These are phyloP conservation scores for Lanius collurio DNA, from an alignment of 2,113 vertebrate genomes.

Conservation along the genomic window DNA sequence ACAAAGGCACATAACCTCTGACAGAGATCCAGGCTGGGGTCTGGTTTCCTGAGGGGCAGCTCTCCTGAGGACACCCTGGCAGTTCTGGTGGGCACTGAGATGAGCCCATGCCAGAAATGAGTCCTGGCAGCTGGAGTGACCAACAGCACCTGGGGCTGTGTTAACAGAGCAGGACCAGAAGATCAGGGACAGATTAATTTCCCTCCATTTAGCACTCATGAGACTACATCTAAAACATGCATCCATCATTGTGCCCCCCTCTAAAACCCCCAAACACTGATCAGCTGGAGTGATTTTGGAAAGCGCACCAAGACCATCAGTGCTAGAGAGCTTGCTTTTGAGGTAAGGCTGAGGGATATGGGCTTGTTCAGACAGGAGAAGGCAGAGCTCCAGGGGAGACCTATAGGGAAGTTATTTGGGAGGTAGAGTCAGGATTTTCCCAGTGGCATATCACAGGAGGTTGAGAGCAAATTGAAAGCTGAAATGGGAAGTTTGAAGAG, in stretches of 20 bases:
- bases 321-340: background rate
- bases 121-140: background rate
- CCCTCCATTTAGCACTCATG: background rate
- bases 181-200: background rate
- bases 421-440: background rate
- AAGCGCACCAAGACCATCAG: background rate
- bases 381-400: background rate
- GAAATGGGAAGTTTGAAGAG: background rate
- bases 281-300: background rate
- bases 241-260: background rate
- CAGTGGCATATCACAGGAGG: background rate
- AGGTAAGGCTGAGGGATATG: background rate
- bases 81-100: rapidly evolving
- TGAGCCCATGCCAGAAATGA: background rate
- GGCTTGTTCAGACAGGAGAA: background rate
- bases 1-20: background rate
- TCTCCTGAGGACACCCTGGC: background rate
- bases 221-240: background rate
- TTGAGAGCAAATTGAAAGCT: background rate
- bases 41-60: background rate
- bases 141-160: background rate
- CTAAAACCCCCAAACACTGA: background rate
- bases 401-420: background rate
- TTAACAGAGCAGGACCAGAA: background rate
- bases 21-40: background rate